Percentiles rank a stretch among this genome's conserved stretches.
phyloP scores from a whole-genome alignment of 2,888 invertebrate species.

The Eremobia ochroleuca region DNA sequence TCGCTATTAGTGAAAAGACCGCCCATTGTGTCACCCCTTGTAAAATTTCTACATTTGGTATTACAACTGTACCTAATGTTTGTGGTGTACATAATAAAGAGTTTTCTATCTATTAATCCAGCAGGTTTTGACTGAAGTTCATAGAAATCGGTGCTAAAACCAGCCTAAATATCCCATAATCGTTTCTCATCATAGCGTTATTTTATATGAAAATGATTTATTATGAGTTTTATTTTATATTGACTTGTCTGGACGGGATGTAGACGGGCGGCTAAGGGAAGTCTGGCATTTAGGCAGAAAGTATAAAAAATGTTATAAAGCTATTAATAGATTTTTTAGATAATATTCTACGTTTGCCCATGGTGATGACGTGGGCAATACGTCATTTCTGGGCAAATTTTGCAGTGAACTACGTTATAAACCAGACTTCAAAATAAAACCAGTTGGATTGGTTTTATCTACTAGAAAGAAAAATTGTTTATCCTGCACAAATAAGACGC shows the following conservation, averaged over 20 bases:
- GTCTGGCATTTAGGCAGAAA: constrained; percentile 26
- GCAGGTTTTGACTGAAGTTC: background rate
- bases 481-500: background rate
- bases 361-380: background rate
- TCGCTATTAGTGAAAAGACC: no score
- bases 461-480: background rate
- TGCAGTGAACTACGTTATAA: background rate
- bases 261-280: constrained; percentile 37
- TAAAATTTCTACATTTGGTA: no score
- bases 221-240: constrained; percentile 19
- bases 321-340: constrained; percentile 13
- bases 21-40: no score
- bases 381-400: background rate
- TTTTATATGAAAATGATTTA: constrained; percentile 39
- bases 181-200: background rate
- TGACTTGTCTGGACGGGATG: constrained; percentile 21
- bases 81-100: no score
- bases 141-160: background rate
- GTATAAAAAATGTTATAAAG: constrained; percentile 1
- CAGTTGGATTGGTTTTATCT: background rate
- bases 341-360: background rate
- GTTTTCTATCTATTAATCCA: no score
- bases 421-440: background rate
- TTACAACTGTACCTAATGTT: no score
- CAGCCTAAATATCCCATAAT: background rate